phyloP scores from a whole-genome alignment of 2,113 vertebrate species.

The Pelecanus crispus region DNA sequence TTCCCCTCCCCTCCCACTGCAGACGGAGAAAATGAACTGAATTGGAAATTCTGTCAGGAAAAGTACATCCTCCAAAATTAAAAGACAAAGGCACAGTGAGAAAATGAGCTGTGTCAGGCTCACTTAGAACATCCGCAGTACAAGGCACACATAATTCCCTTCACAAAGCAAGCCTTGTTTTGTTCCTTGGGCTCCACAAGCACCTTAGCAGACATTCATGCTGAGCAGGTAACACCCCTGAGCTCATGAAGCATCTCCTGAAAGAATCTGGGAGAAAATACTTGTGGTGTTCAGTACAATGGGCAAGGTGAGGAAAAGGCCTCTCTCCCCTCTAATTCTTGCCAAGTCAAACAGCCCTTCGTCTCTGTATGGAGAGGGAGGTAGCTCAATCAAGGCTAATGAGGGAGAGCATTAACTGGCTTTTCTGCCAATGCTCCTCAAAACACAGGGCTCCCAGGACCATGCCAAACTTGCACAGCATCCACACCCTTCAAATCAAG shows the following conservation, averaged over 20 bases:
- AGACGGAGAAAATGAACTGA: neutral
- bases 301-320: neutral
- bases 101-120: conserved; percentile 1
- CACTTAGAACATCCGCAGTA: neutral
- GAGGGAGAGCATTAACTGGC: neutral
- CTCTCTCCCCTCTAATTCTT: neutral
- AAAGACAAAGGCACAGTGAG: neutral
- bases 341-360: neutral
- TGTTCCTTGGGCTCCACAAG: neutral
- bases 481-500: neutral
- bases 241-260: neutral
- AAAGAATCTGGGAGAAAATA: neutral
- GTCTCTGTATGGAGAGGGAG: neutral
- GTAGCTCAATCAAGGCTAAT: neutral
- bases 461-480: neutral
- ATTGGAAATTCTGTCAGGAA: conserved; percentile 32
- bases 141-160: neutral
- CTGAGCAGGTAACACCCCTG: neutral
- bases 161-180: neutral
- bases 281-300: neutral
- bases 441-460: neutral
- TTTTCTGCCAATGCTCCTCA: neutral
- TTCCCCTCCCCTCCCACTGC: neutral
- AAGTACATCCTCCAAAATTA: conserved; percentile 21
- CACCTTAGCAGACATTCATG: neutral